Base-by-base conservation (phyloP, 2,113 vertebrate genomes). In the Larimichthys crocea region DNA sequence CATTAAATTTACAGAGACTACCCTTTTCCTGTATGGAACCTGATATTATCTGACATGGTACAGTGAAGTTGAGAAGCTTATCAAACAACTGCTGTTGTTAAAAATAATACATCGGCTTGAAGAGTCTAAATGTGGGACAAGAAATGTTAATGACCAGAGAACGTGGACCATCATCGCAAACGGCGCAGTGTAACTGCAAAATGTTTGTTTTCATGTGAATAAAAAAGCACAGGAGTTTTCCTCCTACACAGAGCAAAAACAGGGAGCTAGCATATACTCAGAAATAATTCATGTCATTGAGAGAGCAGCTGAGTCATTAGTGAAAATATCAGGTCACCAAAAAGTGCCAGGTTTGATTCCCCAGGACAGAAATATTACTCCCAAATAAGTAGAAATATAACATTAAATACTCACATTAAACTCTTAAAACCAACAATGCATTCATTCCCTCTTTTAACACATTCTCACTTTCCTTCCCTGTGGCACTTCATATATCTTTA, bases 171-270 rank as follows among this genome's bases (percentile, higher is more conserved):
- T 6, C 17, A 46, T 59, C n/a, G 42, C 44, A 55, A 49, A 77
- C 68, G 78, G 42, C 57, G 40, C 26, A 71, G 73, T 29, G 56
- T 40, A 63, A 66, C 19, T 31, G 56, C 42, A 15, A 53, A 61
- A 57, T 48, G 65, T 79, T 82, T 66, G 74, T 76, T 3, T 50
- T 68, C 24, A 83, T 44, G 48, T 42, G 48, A 70, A 57, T 65
- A 20, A 29, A 29, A 49, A 73, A 46, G 49, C 0, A 61, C 3
- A 48, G 79, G 81, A 3, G 81, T 68, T 88, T 31, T 71, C 64
- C 76, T 82, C 89, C 84, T 57, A 80, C 86, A 63, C 79, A 61
- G 67, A 31, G 53, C 59, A 56, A 42, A 48, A 83, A 64, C 50
- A 20, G 49, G 7, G 11, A 55, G 46, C 40, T n/a, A 24, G 44